Percentiles rank a stretch among this genome's conserved stretches.
Evolutionary conservation across 2,797 vertebrate species (phyloP).

Genomic region (Sebastolobus altivelis): DNA sequence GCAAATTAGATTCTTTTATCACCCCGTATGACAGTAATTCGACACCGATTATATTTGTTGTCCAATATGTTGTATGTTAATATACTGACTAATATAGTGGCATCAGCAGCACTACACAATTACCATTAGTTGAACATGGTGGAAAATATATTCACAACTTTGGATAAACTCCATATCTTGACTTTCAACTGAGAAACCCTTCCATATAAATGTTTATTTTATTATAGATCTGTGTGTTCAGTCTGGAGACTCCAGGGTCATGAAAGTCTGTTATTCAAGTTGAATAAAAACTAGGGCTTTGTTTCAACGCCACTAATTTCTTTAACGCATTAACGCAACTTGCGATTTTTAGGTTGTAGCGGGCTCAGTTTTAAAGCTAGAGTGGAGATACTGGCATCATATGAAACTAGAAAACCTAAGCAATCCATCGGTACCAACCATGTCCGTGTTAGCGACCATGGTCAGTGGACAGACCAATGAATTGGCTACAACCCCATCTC

Average conservation of each 20-base stretch:
- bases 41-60: slow-evolving; percentile 20
- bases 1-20: slow-evolving; percentile 33
- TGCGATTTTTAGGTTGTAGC: too few species aligned
- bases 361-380: too few species aligned
- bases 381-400: too few species aligned
- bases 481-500: too few species aligned
- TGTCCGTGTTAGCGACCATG: too few species aligned
- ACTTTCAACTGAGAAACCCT: neutral
- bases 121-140: neutral
- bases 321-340: too few species aligned
- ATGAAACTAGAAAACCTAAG: too few species aligned
- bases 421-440: too few species aligned
- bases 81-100: neutral
- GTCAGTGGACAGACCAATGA: too few species aligned
- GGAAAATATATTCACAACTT: neutral
- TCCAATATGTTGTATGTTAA: slow-evolving; percentile 5
- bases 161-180: neutral
- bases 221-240: neutral
- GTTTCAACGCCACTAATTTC: too few species aligned
- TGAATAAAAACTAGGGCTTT: too few species aligned
- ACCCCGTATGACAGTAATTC: neutral
- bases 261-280: slow-evolving; percentile 18
- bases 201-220: neutral
- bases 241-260: neutral
- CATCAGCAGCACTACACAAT: neutral